These are phyloP conservation scores for Pteronura brasiliensis DNA, from an alignment of 2,113 vertebrate species.

Conservation along the genomic window DNA sequence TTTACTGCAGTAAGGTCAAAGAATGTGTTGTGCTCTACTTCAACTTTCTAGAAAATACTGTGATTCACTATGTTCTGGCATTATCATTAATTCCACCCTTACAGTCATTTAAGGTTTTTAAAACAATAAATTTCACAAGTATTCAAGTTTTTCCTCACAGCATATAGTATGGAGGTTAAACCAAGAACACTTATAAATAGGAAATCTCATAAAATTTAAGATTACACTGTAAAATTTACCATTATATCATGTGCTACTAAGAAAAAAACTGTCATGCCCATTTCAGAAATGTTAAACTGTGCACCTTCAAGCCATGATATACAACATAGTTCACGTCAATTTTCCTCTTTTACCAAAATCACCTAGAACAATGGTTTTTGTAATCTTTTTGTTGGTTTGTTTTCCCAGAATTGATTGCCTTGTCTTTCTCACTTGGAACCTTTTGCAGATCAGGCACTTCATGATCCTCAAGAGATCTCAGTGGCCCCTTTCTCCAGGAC, in stretches of 20 bases:
- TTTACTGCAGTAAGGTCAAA: background rate
- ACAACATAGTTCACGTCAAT: background rate
- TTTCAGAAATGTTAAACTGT: background rate
- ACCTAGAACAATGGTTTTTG: background rate
- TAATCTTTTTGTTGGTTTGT: background rate
- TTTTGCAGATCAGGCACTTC: background rate
- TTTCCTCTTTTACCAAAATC: background rate
- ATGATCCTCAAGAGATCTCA: background rate
- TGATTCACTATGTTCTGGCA: background rate
- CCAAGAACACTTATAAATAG: background rate
- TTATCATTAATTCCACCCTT: background rate
- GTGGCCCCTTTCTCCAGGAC: background rate
- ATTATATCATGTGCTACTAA: background rate
- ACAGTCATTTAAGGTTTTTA: slow-evolving; percentile 1
- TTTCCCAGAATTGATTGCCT: background rate
- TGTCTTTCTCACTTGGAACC: background rate
- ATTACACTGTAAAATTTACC: background rate
- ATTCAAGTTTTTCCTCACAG: slow-evolving; percentile 7
- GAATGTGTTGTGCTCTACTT: background rate
- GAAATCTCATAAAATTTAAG: background rate
- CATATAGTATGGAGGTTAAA: background rate
- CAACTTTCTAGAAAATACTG: background rate
- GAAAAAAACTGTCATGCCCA: background rate
- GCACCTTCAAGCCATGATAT: background rate
- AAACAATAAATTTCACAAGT: slow-evolving; percentile 15